Base-by-base conservation (phyloP, 2,797 vertebrate species). In the Uromys caudimaculatus region DNA sequence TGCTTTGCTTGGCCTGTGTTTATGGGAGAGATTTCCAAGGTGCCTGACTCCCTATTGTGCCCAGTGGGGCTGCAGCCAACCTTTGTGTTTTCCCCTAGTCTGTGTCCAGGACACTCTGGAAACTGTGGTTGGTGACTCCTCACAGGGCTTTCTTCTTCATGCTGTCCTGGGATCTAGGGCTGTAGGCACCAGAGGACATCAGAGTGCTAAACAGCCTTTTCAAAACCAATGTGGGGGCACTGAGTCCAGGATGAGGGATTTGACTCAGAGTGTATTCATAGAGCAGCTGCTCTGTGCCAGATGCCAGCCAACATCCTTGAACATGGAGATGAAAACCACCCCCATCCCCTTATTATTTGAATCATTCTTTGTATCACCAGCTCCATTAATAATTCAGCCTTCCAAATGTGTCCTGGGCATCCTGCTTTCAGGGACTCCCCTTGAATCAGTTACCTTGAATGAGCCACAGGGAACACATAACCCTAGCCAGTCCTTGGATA, bases 181-280 rank as follows among this genome's bases (percentile, higher is more conserved):
- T 76, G 16, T 50, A 24, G 44, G 62, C 27, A 21, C 21, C 3
- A 62, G 50, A 44, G 17, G 16, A 38, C 19, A 60, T 35, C 21
- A 41, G 23, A 62, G 14, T 3, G 1, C 38, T 58, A 64, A 38
- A 3, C 5, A 38, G 38, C 3, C 17, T 52, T 79, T 50, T n/a
- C 17, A 13, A 47, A n/a, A 38, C 24, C 38, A 19, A 0, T n/a
- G 41, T 23, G 44, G 85, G 84, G 69, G 29, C 32, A 6, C 56
- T 41, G 78, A 35, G n/a, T 54, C 52, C 32, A 1, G 50, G 41
- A 67, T 32, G 4, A 23, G 12, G n/a, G 81, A 19, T 17, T 2
- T 0, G 0, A 32, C 67, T 44, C 8, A 0, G 3, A 2, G 6
- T 52, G 27, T 41, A 19, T 41, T 52, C 52, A 29, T 9, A 1